These are phyloP conservation scores for Dicaeum eximium DNA, from an alignment of 2,113 vertebrate genomes.

Conservation along the genomic window DNA sequence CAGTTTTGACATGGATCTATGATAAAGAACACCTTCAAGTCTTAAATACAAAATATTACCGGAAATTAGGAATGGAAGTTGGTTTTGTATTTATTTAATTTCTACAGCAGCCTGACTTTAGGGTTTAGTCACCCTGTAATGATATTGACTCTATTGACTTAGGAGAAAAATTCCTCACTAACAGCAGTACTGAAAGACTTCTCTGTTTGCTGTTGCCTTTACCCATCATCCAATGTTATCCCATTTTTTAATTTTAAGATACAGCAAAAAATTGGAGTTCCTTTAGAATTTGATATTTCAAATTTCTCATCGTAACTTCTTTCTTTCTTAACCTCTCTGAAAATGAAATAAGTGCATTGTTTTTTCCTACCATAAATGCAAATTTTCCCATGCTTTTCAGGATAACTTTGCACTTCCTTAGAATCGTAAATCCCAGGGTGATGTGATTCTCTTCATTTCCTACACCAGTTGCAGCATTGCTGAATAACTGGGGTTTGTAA, in stretches of 20 bases:
- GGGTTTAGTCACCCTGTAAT: not conserved
- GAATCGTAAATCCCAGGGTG: not conserved
- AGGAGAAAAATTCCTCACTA: not conserved
- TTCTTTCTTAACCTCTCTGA: not conserved
- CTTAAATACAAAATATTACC: not conserved
- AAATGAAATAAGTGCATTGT: not conserved
- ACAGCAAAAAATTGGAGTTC: fast-evolving
- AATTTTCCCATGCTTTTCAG: not conserved
- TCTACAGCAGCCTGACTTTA: not conserved
- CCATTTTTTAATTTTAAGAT: not conserved
- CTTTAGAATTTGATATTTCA: not conserved
- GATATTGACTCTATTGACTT: not conserved
- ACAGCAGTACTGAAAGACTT: not conserved
- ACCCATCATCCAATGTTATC: not conserved
- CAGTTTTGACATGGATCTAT: not conserved
- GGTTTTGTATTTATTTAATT: not conserved
- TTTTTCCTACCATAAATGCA: not conserved
- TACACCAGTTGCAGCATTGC: not conserved
- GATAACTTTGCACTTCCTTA: not conserved
- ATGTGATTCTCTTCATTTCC: not conserved
- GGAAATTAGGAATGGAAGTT: not conserved
- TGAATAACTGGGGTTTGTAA: not conserved
- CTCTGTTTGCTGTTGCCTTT: not conserved
- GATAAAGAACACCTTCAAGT: not conserved
- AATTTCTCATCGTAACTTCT: not conserved